These are phyloP conservation scores for Axis porcinus DNA, from an alignment of 2,113 vertebrate species.

Conservation along the genomic window DNA sequence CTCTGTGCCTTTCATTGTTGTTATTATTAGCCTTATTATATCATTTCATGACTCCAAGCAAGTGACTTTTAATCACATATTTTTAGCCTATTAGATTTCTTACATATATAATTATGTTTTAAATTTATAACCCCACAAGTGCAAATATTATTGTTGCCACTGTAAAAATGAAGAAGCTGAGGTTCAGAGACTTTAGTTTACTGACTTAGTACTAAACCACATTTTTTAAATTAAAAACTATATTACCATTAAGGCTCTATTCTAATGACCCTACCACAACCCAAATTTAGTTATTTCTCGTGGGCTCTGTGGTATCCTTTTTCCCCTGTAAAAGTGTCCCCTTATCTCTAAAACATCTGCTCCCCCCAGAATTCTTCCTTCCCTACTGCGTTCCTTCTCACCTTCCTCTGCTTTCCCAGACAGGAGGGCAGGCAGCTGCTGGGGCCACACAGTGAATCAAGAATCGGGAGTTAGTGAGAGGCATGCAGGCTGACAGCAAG, in stretches of 20 bases:
- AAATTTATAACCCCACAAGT: neutral
- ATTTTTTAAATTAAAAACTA: neutral
- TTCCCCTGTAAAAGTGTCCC: neutral
- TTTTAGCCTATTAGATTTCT: neutral
- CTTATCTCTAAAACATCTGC: neutral
- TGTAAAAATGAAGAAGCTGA: neutral
- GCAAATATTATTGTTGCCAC: neutral
- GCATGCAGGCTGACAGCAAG: neutral
- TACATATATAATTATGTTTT: neutral
- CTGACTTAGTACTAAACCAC: neutral
- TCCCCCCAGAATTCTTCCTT: neutral
- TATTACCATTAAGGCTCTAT: neutral
- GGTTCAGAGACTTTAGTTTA: neutral
- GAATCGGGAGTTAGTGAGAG: neutral
- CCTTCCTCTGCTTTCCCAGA: neutral
- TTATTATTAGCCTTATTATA: neutral
- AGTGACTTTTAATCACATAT: neutral
- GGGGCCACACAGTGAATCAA: neutral
- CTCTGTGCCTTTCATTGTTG: neutral
- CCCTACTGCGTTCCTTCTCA: neutral
- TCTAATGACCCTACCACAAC: neutral
- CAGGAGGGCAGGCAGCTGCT: neutral
- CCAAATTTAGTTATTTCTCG: neutral
- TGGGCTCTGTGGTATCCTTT: neutral
- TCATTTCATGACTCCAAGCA: neutral